These are phyloP conservation scores for Barnardius zonarius DNA, from an alignment of 2,113 vertebrate genomes.

Conservation along the genomic window DNA sequence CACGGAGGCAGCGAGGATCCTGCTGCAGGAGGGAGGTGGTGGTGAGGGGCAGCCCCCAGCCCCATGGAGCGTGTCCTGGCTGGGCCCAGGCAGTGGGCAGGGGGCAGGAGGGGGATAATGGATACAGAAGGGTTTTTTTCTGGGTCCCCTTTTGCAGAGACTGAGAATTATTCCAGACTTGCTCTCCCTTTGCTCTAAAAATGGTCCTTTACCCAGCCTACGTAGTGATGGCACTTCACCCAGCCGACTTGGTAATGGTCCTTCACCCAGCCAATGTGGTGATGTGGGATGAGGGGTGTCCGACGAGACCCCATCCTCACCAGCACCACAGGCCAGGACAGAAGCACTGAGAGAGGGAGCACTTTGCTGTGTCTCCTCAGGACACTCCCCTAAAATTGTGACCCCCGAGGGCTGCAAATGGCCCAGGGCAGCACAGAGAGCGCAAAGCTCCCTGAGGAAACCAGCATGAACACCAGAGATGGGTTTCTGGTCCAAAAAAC, in stretches of 20 bases:
- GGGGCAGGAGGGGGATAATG: background rate
- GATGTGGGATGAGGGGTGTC: background rate
- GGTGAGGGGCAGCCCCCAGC: rapidly evolving
- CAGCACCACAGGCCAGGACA: background rate
- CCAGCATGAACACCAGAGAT: background rate
- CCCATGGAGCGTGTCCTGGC: rapidly evolving
- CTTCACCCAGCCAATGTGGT: background rate
- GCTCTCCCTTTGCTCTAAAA: background rate
- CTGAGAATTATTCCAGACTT: background rate
- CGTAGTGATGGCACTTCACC: rapidly evolving
- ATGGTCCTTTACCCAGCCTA: background rate
- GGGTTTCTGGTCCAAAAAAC: background rate
- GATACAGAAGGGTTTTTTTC: background rate
- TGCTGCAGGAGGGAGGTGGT: background rate
- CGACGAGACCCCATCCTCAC: rapidly evolving
- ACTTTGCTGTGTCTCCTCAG: background rate
- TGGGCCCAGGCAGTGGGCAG: background rate
- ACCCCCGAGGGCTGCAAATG: rapidly evolving
- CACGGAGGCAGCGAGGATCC: background rate
- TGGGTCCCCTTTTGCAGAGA: background rate
- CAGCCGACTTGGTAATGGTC: background rate
- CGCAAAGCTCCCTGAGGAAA: rapidly evolving
- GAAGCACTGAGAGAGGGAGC: background rate
- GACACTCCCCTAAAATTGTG: background rate
- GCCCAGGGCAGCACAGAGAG: background rate